Conservation (phyloP, 1,140 invertebrate species). For the Drosophila varians region DNA sequence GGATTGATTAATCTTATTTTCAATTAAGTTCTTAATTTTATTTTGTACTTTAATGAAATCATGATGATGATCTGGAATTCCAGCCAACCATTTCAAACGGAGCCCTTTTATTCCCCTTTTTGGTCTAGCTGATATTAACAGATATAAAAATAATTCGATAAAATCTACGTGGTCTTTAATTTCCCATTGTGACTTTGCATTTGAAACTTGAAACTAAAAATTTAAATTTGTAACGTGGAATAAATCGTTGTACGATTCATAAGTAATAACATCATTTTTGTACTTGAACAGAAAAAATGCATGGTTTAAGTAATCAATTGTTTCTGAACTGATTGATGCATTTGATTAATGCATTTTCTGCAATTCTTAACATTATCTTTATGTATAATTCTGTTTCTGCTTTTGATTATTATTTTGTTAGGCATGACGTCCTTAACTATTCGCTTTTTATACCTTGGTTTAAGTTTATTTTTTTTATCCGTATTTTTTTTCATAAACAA, state of each 20-base stretch:
- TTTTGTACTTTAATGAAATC: neutral
- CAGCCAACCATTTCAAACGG: conserved; percentile 1
- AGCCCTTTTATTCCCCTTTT: conserved; percentile 7
- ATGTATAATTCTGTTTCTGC: no score
- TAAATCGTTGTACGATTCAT: no score
- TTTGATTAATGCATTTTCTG: no score
- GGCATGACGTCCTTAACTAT: conserved; percentile 1
- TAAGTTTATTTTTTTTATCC: conserved; percentile 6
- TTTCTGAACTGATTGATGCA: no score
- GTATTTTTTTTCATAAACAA: conserved; percentile 9
- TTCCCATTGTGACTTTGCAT: conserved; percentile 8
- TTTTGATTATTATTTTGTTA: no score
- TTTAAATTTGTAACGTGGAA: conserved; percentile 3
- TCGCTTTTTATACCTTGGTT: conserved; percentile 3
- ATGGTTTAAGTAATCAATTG: no score
- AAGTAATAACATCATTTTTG: no score
- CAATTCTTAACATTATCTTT: no score
- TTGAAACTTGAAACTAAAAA: conserved; percentile 6
- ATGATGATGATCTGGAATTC: conserved; percentile 2
- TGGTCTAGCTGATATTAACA: neutral
- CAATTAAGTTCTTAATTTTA: no score
- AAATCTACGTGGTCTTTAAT: neutral
- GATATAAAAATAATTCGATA: neutral
- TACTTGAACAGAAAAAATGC: no score
- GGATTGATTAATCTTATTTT: no score